Evolutionary conservation across 2,113 vertebrate genomes (phyloP), one percentile per base, ranked within the genome.

Genomic region (Conger conger): DNA sequence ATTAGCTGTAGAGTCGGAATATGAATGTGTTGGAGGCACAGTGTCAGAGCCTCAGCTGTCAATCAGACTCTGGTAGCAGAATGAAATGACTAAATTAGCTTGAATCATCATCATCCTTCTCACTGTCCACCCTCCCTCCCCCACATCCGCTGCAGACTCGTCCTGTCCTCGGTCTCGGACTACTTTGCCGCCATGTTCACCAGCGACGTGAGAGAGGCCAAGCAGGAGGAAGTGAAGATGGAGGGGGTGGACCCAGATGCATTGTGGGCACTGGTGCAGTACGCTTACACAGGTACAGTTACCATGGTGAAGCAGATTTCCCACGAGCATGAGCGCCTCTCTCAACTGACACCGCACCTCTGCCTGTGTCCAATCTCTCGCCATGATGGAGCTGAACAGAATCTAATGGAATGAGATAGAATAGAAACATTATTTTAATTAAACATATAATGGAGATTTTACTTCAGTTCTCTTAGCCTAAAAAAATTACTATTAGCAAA

Each of bases 181-280:
- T 99, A 99, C 95, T 99, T 99, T 93, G 98, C 98, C 0, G 98
- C 97, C 87, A 99, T 99, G 98, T 99, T 99, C 92, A 99, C 98
- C 89, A 99, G 96, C 84, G 97, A 99, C 30, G 97, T 99, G 83
- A 95, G 97, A 86, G 98, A 99, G 90, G 98, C 98, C 87, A 98
- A 97, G 84, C 98, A 99, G 88, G 97, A 99, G 30, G 98, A 99
- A 93, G 96, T 99, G 88, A 99, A 99, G 93, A 97, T 99, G 96
- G 98, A 99, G 92, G 97, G 97, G 42, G 96, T 99, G 42, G 98
- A 99, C 86, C 97, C 98, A 13, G 97, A 98, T 92, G 97, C 98
- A n/a, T 86, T 99, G 82, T 99, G 97, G 98, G 96, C 96, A 83
- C 93, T 99, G 88, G 97, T 99, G 91, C 98, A 99, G 80, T 99